Conservation (phyloP, 1,140 invertebrate species). For the Marisa cornuarietis region DNA sequence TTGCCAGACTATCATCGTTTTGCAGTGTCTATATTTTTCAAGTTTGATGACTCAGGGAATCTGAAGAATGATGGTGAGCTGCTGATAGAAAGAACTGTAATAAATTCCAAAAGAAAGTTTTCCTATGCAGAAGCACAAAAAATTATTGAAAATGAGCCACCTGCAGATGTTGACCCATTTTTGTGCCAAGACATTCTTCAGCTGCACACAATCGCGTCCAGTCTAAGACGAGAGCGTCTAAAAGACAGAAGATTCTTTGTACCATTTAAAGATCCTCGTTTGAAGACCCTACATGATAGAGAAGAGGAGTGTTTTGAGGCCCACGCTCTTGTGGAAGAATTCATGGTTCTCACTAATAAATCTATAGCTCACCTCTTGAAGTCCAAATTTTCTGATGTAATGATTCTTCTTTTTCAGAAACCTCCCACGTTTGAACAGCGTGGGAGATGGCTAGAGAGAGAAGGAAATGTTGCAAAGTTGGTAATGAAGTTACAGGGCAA, state of each 20-base stretch:
- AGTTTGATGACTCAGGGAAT: slow-evolving; percentile 30
- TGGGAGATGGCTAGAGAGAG: slow-evolving; percentile 32
- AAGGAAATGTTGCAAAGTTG: slow-evolving; percentile 27
- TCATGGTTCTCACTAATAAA: slow-evolving; percentile 49
- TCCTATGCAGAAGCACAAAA: slow-evolving; percentile 47
- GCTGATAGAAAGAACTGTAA: slow-evolving; percentile 34
- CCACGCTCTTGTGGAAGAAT: slow-evolving; percentile 54
- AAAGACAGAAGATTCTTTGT: slow-evolving; percentile 38
- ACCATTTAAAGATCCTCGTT: slow-evolving; percentile 33
- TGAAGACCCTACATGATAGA: slow-evolving; percentile 21
- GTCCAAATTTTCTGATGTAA: slow-evolving; percentile 23
- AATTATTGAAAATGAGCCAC: slow-evolving; percentile 34
- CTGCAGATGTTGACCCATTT: not conserved
- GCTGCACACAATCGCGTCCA: slow-evolving; percentile 39
- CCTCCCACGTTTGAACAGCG: slow-evolving; percentile 32
- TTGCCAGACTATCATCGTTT: slow-evolving; percentile 53
- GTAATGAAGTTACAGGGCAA: slow-evolving; percentile 33
- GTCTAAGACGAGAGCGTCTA: slow-evolving; percentile 37
- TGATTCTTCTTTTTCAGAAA: slow-evolving; percentile 40
- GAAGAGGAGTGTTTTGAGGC: slow-evolving; percentile 45
- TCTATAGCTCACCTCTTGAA: slow-evolving; percentile 35
- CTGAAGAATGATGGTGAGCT: not conserved
- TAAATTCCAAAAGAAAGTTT: slow-evolving; percentile 40
- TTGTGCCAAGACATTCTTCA: slow-evolving; percentile 29
- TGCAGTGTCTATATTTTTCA: slow-evolving; percentile 48